Conservation (phyloP, 37 sponge, comb jelly and placozoan genomes). For the Petrosia ficiformis region DNA sequence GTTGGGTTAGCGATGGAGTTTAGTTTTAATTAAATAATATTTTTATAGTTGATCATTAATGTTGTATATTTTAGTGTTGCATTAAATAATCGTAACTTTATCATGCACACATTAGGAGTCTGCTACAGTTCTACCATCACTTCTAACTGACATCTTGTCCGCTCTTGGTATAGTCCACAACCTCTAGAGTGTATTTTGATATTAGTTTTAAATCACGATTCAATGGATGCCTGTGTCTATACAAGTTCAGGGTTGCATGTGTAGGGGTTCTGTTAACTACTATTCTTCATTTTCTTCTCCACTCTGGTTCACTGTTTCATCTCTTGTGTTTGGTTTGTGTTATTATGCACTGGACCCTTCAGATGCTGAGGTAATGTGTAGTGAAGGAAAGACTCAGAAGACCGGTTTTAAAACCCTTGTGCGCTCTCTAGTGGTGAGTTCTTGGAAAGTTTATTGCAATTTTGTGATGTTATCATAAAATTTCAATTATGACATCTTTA, state of each 20-base stretch:
- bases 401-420: slow-evolving; percentile 31
- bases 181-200: neutral
- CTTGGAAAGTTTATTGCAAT: too few species aligned
- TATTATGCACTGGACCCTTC: too few species aligned
- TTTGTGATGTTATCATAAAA: too few species aligned
- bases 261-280: neutral
- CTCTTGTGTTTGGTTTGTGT: too few species aligned
- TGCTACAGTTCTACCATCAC: neutral
- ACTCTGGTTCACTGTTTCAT: too few species aligned
- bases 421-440: slow-evolving; percentile 37
- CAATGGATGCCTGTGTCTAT: too few species aligned
- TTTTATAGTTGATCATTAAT: too few species aligned
- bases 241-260: too few species aligned
- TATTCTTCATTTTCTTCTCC: neutral
- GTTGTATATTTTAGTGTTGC: too few species aligned
- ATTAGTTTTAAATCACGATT: too few species aligned
- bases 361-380: slow-evolving; percentile 60
- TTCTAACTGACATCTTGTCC: neutral
- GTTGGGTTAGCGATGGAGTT: neutral
- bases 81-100: too few species aligned
- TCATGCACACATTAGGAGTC: neutral
- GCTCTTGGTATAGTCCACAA: neutral
- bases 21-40: neutral
- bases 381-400: slow-evolving; percentile 36
- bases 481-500: too few species aligned